Evolutionary conservation across 1,140 invertebrate genomes (phyloP).

Genomic region (Drosophila repleta): DNA sequence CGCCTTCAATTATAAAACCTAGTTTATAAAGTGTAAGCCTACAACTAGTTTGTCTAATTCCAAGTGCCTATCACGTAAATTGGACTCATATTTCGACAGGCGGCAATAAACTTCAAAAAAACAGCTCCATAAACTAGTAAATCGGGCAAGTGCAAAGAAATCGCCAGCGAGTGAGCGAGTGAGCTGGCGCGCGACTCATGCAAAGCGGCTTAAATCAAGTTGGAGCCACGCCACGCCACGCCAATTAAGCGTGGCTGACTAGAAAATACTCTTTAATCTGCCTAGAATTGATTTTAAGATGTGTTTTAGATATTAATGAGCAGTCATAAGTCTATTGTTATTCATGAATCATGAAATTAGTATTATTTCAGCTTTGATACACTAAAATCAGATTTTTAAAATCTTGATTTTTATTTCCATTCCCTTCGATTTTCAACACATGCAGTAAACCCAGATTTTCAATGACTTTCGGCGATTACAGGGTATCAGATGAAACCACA

Average conservation of each 20-base stretch:
- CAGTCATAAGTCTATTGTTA: too few relatives aligned
- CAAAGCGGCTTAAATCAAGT: conserved; percentile 45
- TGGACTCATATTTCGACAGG: conserved; percentile 69
- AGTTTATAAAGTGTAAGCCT: conserved; percentile 4
- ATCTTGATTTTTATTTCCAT: neutral
- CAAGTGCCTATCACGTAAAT: conserved; percentile 51
- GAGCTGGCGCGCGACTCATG: neutral
- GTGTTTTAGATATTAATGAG: too few relatives aligned
- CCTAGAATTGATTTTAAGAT: too few relatives aligned
- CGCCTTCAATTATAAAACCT: conserved; percentile 22
- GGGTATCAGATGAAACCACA: conserved; percentile 1
- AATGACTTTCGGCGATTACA: neutral
- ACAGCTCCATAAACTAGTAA: conserved; percentile 56
- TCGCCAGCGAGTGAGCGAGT: neutral
- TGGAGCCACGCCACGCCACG: too few relatives aligned
- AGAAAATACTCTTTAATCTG: neutral
- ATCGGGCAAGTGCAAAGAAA: conserved; percentile 41
- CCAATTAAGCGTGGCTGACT: neutral
- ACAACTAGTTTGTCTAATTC: conserved; percentile 21
- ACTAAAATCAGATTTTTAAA: too few relatives aligned
- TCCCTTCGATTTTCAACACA: neutral
- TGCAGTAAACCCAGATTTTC: neutral
- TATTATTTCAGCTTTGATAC: too few relatives aligned
- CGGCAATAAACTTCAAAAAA: conserved; percentile 59
- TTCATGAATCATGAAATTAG: too few relatives aligned